phyloP scores from a whole-genome alignment of 2,888 invertebrate species.

The Lucinisca nassula region DNA sequence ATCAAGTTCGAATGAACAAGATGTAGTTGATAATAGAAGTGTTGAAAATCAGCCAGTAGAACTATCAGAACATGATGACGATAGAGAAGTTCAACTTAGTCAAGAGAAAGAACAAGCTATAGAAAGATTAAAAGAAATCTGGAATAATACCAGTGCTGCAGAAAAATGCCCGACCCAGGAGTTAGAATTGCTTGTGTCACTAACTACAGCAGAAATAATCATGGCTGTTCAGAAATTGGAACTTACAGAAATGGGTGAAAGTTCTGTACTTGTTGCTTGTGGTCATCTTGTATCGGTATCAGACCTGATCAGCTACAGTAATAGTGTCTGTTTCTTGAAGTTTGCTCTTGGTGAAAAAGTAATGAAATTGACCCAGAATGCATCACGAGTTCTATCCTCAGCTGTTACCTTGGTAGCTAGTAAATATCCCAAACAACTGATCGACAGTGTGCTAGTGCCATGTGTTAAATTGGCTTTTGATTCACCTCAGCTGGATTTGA shows the following conservation, averaged over 20 bases:
- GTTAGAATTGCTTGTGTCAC: neutral
- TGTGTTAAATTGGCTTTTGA: neutral
- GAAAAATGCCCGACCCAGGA: neutral
- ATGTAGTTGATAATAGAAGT: no score
- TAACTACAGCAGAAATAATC: neutral
- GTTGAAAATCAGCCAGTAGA: no score
- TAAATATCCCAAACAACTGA: constrained; percentile 56
- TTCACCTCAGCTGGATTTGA: neutral
- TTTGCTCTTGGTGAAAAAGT: constrained; percentile 24
- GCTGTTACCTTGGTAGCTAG: constrained; percentile 42
- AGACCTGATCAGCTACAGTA: constrained; percentile 38
- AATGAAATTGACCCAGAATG: constrained; percentile 39
- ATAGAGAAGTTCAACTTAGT: neutral
- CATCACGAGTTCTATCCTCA: constrained; percentile 40
- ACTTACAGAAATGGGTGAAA: neutral
- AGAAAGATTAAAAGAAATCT: constrained; percentile 1
- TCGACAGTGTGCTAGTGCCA: constrained; percentile 51
- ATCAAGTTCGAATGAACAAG: neutral
- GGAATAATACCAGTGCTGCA: neutral
- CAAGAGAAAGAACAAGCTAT: neutral
- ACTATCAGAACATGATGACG: neutral
- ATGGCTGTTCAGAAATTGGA: neutral
- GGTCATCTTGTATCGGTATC: neutral
- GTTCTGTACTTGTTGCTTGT: neutral
- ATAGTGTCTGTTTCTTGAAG: constrained; percentile 29